Conservation (phyloP, 2,888 invertebrate species). For the Tenthredo distinguenda region DNA sequence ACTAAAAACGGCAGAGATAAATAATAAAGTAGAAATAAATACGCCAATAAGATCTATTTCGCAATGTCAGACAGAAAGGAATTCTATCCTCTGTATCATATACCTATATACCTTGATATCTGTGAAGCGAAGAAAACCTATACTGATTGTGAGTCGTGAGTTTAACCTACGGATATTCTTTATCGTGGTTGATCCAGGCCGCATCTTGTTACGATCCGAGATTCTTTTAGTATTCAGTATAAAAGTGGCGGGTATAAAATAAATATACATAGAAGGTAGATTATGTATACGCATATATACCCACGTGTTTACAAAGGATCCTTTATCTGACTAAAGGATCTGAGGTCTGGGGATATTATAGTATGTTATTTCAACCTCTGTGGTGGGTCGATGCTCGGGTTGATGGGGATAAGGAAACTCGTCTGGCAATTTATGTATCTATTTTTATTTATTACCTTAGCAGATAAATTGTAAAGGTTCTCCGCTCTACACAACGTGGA, state of each 20-base stretch:
- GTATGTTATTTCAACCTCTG: conserved; percentile 39
- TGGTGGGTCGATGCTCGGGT: conserved; percentile 25
- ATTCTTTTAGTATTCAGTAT: conserved; percentile 35
- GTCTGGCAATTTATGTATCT: conserved; percentile 49
- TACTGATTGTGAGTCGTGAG: conserved; percentile 8
- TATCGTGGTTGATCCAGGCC: conserved; percentile 24
- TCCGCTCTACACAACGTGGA: neutral
- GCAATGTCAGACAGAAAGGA: neutral
- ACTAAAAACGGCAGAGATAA: neutral
- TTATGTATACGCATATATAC: neutral
- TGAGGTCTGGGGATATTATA: conserved; percentile 31
- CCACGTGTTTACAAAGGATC: conserved; percentile 45
- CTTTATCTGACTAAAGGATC: conserved; percentile 47
- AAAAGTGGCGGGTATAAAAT: conserved; percentile 38
- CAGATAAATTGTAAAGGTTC: conserved; percentile 42
- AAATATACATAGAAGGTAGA: conserved; percentile 39
- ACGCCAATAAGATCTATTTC: neutral
- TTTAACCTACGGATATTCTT: neutral
- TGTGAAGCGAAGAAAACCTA: neutral
- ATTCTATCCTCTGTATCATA: neutral
- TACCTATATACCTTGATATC: neutral
- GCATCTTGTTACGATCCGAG: conserved; percentile 20
- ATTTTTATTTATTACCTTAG: conserved; percentile 49
- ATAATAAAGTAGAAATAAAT: neutral
- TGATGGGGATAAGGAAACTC: conserved; percentile 43